Conservation (phyloP, 2,797 vertebrate genomes). For the Borostomias antarcticus region DNA sequence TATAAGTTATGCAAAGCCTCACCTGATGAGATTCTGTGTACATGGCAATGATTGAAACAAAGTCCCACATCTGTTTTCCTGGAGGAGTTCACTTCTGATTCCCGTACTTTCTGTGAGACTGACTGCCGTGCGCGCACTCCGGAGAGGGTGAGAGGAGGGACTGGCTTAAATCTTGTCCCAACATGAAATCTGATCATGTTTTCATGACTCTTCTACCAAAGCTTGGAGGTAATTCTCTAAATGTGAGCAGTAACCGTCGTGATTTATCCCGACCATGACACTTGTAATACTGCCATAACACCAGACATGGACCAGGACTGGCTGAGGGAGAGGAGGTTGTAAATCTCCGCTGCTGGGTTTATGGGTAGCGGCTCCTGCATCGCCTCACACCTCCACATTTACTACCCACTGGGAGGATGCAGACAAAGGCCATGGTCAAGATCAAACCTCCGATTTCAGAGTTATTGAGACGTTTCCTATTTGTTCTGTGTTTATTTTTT, state of each 20-base stretch:
- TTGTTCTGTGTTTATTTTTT: conserved; percentile 42
- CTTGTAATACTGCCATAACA: conserved; percentile 71
- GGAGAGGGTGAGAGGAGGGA: not conserved
- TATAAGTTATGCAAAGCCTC: too few species aligned
- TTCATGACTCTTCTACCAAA: conserved; percentile 57
- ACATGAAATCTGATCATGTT: conserved; percentile 64
- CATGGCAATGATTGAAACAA: too few species aligned
- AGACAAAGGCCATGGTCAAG: conserved; percentile 52
- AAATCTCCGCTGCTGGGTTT: conserved; percentile 65
- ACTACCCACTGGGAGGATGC: conserved; percentile 34
- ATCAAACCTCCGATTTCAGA: conserved; percentile 41
- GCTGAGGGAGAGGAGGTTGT: conserved; percentile 46
- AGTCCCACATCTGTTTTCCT: too few species aligned
- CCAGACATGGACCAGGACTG: conserved; percentile 63
- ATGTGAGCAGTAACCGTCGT: conserved; percentile 61
- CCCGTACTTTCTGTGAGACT: conserved; percentile 38
- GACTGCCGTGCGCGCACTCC: conserved; percentile 21
- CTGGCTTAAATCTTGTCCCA: conserved; percentile 53
- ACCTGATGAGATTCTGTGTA: too few species aligned
- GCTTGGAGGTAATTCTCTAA: conserved; percentile 64
- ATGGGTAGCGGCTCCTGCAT: conserved; percentile 62
- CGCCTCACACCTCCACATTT: conserved; percentile 47
- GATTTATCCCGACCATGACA: conserved; percentile 70
- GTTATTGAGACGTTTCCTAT: conserved; percentile 42
- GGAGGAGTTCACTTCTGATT: conserved; percentile 2